A percentile compares a stretch with the other conserved stretches of the same genome.
Conservation (phyloP, 2,888 invertebrate genomes). For the Eucriotettix oculatus region DNA sequence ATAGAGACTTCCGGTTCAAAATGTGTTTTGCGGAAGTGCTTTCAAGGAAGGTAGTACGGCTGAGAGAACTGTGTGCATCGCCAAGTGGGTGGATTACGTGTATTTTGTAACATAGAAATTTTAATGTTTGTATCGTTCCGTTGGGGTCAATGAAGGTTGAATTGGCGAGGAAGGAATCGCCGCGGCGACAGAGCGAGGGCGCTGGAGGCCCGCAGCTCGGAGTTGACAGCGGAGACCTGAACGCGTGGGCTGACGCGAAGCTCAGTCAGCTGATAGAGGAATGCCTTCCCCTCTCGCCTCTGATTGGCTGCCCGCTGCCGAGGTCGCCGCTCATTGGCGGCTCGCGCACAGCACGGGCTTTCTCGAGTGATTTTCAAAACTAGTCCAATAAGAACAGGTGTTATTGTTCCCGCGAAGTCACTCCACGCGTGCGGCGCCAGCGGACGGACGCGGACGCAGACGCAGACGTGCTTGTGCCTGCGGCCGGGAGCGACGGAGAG, state of each 20-base stretch:
- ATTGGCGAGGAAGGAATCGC: background rate
- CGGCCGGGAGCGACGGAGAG: background rate
- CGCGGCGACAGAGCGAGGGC: background rate
- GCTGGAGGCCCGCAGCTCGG: background rate
- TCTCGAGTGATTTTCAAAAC: conserved; percentile 7
- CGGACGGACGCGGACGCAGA: background rate
- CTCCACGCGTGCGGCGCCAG: conserved; percentile 4
- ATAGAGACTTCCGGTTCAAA: too few species aligned
- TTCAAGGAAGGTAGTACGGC: too few species aligned
- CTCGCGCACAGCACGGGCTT: background rate
- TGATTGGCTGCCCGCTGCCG: conserved; percentile 3
- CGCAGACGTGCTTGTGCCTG: background rate
- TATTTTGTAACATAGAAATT: background rate
- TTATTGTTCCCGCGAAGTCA: conserved; percentile 10
- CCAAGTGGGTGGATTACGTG: too few species aligned
- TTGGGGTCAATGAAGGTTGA: background rate
- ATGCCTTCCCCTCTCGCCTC: background rate
- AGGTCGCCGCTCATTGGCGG: conserved; percentile 1
- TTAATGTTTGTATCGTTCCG: background rate
- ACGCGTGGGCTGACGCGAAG: background rate
- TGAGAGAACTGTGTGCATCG: too few species aligned
- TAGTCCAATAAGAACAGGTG: conserved; percentile 13
- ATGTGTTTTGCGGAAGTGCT: too few species aligned
- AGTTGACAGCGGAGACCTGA: background rate
- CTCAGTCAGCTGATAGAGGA: background rate